Evolutionary conservation across 2,888 invertebrate genomes (phyloP).

Genomic region (Sicus ferrugineus): DNA sequence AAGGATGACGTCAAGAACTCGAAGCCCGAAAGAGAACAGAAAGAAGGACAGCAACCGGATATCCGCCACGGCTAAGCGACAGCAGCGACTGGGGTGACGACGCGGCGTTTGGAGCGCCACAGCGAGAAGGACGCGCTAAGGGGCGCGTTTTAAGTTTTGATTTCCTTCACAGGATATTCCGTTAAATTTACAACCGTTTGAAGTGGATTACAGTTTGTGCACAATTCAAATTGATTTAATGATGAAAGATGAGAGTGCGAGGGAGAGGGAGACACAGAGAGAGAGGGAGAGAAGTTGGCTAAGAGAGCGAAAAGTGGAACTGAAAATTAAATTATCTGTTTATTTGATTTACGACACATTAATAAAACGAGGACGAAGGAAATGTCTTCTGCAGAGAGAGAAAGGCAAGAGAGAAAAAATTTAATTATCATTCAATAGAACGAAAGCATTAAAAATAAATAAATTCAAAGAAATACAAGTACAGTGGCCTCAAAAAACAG

Average conservation of each 20-base stretch:
- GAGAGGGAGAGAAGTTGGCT: neutral
- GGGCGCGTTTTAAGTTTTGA: constrained; percentile 23
- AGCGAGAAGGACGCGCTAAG: neutral
- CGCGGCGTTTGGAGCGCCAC: neutral
- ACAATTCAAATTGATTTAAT: constrained; percentile 14
- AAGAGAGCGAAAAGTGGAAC: no score
- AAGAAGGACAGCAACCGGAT: constrained; percentile 19
- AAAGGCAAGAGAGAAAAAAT: no score
- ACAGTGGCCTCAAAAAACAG: no score
- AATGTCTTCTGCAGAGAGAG: no score
- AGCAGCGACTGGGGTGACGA: constrained; percentile 2
- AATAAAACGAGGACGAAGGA: no score
- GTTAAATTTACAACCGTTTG: constrained; percentile 20
- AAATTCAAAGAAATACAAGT: no score
- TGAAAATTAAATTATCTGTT: no score
- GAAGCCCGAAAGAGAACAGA: neutral
- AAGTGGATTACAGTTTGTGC: constrained; percentile 14
- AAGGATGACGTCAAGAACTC: neutral
- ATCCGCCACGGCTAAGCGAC: constrained; percentile 13
- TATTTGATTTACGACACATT: no score
- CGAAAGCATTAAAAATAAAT: no score
- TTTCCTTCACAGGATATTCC: constrained; percentile 31
- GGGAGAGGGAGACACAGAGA: neutral
- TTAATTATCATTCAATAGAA: no score
- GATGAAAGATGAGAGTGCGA: neutral